Evolutionary conservation across 2,888 invertebrate genomes (phyloP).

Genomic region (Sinhomidia bicolor): DNA sequence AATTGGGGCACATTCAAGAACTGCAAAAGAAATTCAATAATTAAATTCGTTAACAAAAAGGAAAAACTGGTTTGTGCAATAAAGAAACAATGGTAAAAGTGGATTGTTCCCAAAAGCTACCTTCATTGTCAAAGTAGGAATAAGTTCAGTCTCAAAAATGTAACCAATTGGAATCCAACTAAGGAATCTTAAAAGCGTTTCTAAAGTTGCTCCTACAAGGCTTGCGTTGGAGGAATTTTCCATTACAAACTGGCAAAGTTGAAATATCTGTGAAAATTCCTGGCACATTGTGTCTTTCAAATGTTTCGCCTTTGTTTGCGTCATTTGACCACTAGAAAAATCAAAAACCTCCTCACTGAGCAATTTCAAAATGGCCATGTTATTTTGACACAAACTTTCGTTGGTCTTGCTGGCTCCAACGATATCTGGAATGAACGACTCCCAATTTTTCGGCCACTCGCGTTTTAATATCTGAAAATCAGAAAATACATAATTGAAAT

Average conservation of each 20-base stretch:
- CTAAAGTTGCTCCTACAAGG: constrained; percentile 96
- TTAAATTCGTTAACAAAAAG: neutral
- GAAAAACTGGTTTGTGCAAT: no score
- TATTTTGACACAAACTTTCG: constrained; percentile 99
- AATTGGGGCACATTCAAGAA: constrained; percentile 99
- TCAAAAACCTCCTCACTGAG: constrained; percentile 99
- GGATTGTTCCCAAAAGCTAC: constrained; percentile 81
- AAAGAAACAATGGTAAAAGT: no score
- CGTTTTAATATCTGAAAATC: constrained; percentile 92
- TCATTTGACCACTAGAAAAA: constrained; percentile 98
- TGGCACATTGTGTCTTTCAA: constrained; percentile 99
- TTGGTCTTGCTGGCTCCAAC: constrained; percentile 99
- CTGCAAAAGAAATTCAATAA: constrained; percentile 82
- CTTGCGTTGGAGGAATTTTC: constrained; percentile 99
- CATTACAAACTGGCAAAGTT: constrained; percentile 98
- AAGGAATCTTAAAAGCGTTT: constrained; percentile 97
- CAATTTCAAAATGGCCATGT: constrained; percentile 98
- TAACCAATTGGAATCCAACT: constrained; percentile 99
- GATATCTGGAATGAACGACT: constrained; percentile 99
- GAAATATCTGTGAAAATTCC: constrained; percentile 99
- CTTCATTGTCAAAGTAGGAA: constrained; percentile 95
- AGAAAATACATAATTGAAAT: neutral
- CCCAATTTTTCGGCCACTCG: constrained; percentile 99
- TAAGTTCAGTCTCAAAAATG: constrained; percentile 99
- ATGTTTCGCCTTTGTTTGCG: constrained; percentile 99